Conservation (phyloP, 1,140 invertebrate genomes). For the Drosophila lini region DNA sequence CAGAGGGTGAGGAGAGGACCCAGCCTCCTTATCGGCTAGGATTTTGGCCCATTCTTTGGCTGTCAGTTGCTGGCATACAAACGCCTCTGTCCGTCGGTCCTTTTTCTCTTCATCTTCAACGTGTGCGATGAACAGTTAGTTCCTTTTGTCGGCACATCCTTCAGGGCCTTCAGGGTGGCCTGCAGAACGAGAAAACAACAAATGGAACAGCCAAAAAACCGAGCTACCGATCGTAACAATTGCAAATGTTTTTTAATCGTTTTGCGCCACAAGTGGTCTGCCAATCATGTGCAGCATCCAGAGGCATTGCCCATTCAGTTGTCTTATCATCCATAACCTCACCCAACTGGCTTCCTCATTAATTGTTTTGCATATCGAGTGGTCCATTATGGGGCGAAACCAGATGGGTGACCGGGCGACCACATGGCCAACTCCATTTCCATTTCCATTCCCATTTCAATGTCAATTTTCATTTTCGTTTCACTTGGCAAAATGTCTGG, state of each 20-base stretch:
- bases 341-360: conserved; percentile 35
- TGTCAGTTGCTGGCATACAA: conserved; percentile 69
- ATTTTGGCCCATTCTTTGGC: conserved; percentile 72
- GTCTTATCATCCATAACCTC: conserved; percentile 66
- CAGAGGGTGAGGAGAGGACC: conserved; percentile 30
- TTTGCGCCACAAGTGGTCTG: conserved; percentile 73
- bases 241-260: conserved; percentile 69
- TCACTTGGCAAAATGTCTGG: conserved; percentile 50
- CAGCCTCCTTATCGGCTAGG: conserved; percentile 60
- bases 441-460: conserved; percentile 63
- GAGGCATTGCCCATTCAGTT: conserved; percentile 37
- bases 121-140: conserved; percentile 80
- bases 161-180: conserved; percentile 66
- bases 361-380: conserved; percentile 51
- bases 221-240: conserved; percentile 41
- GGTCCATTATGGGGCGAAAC: conserved; percentile 20
- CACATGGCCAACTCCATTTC: conserved; percentile 56
- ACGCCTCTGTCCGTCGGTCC: conserved; percentile 63
- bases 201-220: conserved; percentile 5
- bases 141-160: conserved; percentile 80
- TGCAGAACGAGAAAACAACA: not conserved
- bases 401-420: conserved; percentile 23
- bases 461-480: conserved; percentile 74
- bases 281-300: conserved; percentile 13
- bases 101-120: conserved; percentile 68